Base-by-base conservation (phyloP, 2,888 invertebrate genomes). In the Tenthredo amoena region DNA sequence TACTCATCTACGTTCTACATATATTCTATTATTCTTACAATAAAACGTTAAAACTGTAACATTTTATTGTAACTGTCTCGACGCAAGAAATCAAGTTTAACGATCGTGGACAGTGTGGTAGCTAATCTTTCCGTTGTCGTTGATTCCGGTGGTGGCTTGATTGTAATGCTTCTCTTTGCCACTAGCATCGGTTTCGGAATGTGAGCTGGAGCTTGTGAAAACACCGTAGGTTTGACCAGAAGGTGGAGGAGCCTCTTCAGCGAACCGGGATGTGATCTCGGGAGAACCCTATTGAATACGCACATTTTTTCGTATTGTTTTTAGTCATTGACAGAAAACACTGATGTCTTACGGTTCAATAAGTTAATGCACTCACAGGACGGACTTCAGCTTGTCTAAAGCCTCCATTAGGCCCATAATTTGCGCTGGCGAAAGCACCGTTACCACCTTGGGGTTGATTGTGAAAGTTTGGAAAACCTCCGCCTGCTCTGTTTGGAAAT, bases 41-140 rank as follows among this genome's bases (percentile, higher is more conserved):
- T 26, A 76, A 76, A 6, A 76, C 6, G 26, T 26, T 43, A 26
- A 79, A 34, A 34, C n/a, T 31, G 34, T 34, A 10, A 55, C 43
- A 72, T 40, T n/a, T 37, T 72, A 43, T 40, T 21, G 10, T 34
- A 50, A 18, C 55, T 18, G n/a, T 18, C 10, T 31, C 18, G n/a
- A n/a, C 37, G 9, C 6, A 10, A 40, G 18, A 12, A 40, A 26
- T 58, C 7, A 26, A 37, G 31, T 79, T 87, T 86, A 91, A 87
- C 94, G 94, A 88, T 94, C 94, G 82, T 93, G 91, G 6, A 96
- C 95, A 58, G 94, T 94, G 90, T 96, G 96, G 76, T 95, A 95
- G 84, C 96, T 95, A 68, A 97, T 91, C 91, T 96, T 96, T 87
- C 97, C 97, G 90, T 97, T 97, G 89, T 97, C 95, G 90, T 97